Base-by-base conservation (phyloP, 2,888 invertebrate species). In the Arrhopalites spinosus region DNA sequence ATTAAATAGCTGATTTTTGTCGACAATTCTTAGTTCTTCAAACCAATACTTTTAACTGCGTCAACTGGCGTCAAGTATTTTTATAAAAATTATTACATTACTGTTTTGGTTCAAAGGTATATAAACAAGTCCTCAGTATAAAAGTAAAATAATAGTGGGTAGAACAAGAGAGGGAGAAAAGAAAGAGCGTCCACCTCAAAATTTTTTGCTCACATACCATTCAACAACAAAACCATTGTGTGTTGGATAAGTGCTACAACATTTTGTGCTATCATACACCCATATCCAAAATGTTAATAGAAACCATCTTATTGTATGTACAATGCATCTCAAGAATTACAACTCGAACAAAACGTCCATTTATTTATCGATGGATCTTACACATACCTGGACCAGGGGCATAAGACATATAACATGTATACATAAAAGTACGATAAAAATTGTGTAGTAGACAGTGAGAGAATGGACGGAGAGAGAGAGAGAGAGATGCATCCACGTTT, bases 121-220 rank as follows among this genome's bases (percentile, higher is more conserved):
- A n/a, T n/a, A n/a, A n/a, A n/a, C n/a, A n/a, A n/a, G n/a, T n/a
- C n/a, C n/a, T n/a, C n/a, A n/a, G 36, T 36, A 36, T 36, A 36
- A 36, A 7, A 11, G 3, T 7, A 7, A 36, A 36, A 36, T 11
- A 36, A 36, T 36, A 36, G 36, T 36, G 11, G 36, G 36, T 36
- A 63, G 63, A 63, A 63, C 13, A 63, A 11, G 29, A 3, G 30
- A 27, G 23, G 20, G 27, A 15, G n/a, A n/a, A n/a, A n/a, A 61
- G 29, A 63, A 29, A 29, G 63, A 30, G 30, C 63, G 63, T 63
- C 63, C 63, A 63, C 30, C 63, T 63, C 29, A 63, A 59, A 20
- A 20, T 63, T 71, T 71, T 71, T 71, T 71, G 59, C 71, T 71
- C 61, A 71, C 71, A 71, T 71, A 71, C 71, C 71, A 59, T 61